Evolutionary conservation across 2,888 invertebrate species (phyloP), one percentile per base, ranked within the genome.

Genomic region (Antheraea assamensis): DNA sequence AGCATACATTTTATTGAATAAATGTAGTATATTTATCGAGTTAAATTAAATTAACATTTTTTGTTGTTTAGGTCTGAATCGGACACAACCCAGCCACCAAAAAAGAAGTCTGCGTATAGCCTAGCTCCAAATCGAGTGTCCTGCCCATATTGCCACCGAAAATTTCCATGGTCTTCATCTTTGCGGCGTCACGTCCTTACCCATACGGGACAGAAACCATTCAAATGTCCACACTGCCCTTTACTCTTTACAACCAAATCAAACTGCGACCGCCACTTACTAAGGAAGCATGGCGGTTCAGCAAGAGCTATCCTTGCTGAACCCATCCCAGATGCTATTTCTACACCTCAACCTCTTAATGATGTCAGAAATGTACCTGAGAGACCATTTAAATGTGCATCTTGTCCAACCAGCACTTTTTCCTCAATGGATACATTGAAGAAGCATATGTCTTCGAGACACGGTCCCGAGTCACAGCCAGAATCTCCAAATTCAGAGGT

Each of bases 111-210:
- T 21, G 99, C 99, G 0, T 99, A 99, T 89, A 98, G 98, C 71
- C 95, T 98, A 85, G 99, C 99, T 0, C 99, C 99, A 0, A 99
- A 99, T 89, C 96, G 99, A 35, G 98, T 99, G 1, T 97, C 97
- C 71, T 99, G 99, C 83, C 98, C 98, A 0, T 98, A 98, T 85
- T 99, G 99, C 90, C 96, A 97, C 82, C 96, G 99, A 64, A 98
- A 98, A 87, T 99, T 99, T 90, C 99, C 99, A 0, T 99, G 99
- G 99, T 98, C 98, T 0, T 99, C 98, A 47, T 99, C 99, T 0
- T 95, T 99, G 42, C 96, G 98, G n/a, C 96, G 99, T 17, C 99
- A 99, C 89, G 97, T 99, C 58, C 93, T 98, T 10, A 99, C 99
- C 0, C 99, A 99, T 88, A 99, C 99, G 0, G 98, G 98, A 2